Evolutionary conservation across 2,113 vertebrate genomes (phyloP).

Genomic region (Bettongia penicillata): DNA sequence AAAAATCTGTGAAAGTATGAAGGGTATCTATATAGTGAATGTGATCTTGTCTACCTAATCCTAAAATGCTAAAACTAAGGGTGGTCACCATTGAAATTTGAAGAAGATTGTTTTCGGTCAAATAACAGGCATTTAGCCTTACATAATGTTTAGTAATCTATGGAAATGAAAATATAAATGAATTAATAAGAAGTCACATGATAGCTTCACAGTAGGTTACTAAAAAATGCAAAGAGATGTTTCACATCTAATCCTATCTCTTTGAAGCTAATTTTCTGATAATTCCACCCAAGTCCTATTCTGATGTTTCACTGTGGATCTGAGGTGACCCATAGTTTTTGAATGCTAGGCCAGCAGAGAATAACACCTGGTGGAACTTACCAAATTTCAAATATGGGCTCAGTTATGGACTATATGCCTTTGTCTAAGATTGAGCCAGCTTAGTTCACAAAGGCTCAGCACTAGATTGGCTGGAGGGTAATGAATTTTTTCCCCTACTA

Average conservation of each 20-base stretch:
- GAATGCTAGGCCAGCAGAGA: not conserved
- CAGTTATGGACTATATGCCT: not conserved
- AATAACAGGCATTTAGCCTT: not conserved
- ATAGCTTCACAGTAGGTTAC: not conserved
- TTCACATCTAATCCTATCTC: not conserved
- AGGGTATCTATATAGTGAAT: not conserved
- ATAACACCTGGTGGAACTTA: not conserved
- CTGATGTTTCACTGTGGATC: not conserved
- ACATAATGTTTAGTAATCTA: not conserved
- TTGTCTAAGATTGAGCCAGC: not conserved
- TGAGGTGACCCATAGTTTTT: not conserved
- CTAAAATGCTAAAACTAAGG: not conserved
- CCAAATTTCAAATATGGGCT: not conserved
- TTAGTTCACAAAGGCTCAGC: not conserved
- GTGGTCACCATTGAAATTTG: not conserved
- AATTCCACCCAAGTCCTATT: not conserved
- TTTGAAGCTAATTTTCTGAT: not conserved
- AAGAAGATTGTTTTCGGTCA: not conserved
- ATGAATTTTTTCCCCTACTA: not conserved
- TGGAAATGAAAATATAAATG: not conserved
- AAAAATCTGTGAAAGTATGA: not conserved
- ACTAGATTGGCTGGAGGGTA: not conserved
- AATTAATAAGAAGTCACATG: not conserved
- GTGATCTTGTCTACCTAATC: not conserved
- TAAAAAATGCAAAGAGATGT: not conserved